Conservation (phyloP, 2,113 vertebrate genomes). For the Scomber colias region DNA sequence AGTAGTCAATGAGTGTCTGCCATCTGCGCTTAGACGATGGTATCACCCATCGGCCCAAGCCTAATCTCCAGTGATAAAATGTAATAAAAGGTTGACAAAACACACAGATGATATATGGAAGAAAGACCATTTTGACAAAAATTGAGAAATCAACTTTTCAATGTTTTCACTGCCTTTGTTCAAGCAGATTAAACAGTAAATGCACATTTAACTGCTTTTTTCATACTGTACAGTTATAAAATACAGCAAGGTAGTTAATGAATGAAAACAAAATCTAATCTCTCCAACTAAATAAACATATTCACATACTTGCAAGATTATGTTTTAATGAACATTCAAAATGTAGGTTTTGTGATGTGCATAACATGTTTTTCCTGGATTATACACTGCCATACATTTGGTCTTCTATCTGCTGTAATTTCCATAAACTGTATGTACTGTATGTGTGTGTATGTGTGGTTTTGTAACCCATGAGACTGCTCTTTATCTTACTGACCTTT, state of each 20-base stretch:
- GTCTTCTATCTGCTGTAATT: neutral
- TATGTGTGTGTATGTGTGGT: neutral
- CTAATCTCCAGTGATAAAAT: neutral
- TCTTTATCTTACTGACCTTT: neutral
- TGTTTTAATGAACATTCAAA: constrained; percentile 3
- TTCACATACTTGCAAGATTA: neutral
- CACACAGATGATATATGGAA: no score
- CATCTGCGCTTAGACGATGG: no score
- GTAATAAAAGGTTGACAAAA: no score
- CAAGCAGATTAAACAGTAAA: no score
- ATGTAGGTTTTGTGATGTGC: neutral
- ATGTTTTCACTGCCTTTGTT: no score
- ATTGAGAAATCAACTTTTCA: no score
- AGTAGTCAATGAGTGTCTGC: no score
- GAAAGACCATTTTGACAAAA: no score
- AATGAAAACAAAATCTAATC: neutral
- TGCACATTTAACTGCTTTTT: neutral
- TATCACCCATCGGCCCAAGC: no score
- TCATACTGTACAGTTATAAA: neutral
- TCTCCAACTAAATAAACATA: neutral
- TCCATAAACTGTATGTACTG: no score
- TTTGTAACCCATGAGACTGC: neutral
- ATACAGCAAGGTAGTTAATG: neutral
- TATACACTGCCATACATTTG: neutral
- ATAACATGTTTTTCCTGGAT: neutral